Conservation (phyloP, 1,140 invertebrate species). For the Cylas formicarius region DNA sequence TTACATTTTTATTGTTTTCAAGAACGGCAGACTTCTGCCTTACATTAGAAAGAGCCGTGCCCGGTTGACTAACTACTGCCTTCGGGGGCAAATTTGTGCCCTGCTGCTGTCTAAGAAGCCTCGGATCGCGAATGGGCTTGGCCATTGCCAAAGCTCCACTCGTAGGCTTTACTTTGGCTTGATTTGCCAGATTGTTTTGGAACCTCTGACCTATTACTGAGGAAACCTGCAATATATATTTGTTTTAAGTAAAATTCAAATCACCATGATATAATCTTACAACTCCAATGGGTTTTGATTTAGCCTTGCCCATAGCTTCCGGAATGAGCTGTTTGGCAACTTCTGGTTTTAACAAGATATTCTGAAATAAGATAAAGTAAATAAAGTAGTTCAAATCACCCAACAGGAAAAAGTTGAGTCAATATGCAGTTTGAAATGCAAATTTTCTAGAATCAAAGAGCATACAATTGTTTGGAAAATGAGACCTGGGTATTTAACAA, state of each 20-base stretch:
- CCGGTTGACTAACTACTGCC: not conserved
- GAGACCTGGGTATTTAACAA: no score
- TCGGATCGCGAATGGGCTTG: slow-evolving; percentile 50
- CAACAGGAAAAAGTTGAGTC: not conserved
- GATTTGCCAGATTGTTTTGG: slow-evolving; percentile 5
- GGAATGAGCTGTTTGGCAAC: slow-evolving; percentile 38
- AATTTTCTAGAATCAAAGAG: no score
- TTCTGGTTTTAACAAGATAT: slow-evolving; percentile 39
- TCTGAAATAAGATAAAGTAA: slow-evolving; percentile 34
- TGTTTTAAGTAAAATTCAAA: slow-evolving; percentile 1
- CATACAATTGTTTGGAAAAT: no score
- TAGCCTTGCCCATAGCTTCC: slow-evolving; percentile 19
- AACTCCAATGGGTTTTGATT: slow-evolving; percentile 14
- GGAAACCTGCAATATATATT: slow-evolving; percentile 11
- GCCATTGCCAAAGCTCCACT: slow-evolving; percentile 52
- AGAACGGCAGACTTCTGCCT: slow-evolving; percentile 28
- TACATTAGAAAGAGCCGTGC: slow-evolving; percentile 5
- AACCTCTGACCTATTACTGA: slow-evolving; percentile 10
- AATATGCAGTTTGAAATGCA: not conserved
- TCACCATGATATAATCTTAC: slow-evolving; percentile 13
- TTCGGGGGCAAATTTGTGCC: not conserved
- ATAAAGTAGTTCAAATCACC: not conserved
- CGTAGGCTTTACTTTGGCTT: slow-evolving; percentile 54
- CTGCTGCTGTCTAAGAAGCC: slow-evolving; percentile 47
- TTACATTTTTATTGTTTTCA: slow-evolving; percentile 38